Evolutionary conservation across 2,113 vertebrate species (phyloP).

Genomic region (Upupa epops): DNA sequence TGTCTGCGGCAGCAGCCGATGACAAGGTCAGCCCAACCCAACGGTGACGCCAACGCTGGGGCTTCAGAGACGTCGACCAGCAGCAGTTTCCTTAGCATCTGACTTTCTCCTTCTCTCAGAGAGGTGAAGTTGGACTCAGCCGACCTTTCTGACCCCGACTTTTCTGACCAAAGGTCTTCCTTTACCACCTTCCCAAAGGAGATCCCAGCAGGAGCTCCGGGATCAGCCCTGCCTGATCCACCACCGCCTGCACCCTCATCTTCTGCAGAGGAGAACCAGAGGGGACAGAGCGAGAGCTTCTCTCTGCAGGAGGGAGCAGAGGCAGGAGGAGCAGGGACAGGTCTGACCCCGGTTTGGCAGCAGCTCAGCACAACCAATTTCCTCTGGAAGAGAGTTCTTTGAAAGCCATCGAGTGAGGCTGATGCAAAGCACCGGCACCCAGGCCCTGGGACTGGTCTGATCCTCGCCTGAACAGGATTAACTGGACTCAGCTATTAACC

Average conservation of each 20-base stretch:
- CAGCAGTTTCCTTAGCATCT: not conserved
- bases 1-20: not conserved
- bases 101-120: not conserved
- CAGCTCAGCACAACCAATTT: not conserved
- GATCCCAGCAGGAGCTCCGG: not conserved
- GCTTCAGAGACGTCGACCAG: not conserved
- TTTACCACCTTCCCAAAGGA: not conserved
- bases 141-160: not conserved
- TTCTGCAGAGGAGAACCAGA: not conserved
- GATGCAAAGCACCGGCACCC: conserved; percentile 40
- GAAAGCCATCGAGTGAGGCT: not conserved
- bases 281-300: not conserved
- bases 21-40: not conserved
- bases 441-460: conserved; percentile 45
- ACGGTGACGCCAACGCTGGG: fast-evolving
- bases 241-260: fast-evolving
- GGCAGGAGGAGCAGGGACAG: not conserved
- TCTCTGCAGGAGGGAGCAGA: fast-evolving
- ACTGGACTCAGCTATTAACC: conserved; percentile 42
- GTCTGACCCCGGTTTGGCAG: not conserved
- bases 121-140: not conserved
- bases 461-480: conserved; percentile 50
- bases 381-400: not conserved
- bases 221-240: not conserved
- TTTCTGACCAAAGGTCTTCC: not conserved